A percentile compares a stretch with the other conserved stretches of the same genome.
These are phyloP conservation scores for Apamea epomidion DNA, from an alignment of 2,888 invertebrate genomes.

Conservation along the genomic window DNA sequence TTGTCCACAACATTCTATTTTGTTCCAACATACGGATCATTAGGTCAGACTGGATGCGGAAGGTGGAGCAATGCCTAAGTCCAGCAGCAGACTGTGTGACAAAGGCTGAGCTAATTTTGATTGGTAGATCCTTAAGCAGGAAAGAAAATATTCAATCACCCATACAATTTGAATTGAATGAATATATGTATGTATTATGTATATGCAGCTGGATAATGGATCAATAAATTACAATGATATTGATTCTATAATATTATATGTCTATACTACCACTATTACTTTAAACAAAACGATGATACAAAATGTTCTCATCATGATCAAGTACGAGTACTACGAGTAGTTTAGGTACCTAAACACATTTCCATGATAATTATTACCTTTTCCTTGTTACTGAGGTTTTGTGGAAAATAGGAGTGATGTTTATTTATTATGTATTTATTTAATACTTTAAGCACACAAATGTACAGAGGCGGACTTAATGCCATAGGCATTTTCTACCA, in stretches of 20 bases:
- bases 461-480: too few relatives aligned
- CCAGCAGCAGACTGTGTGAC: background rate
- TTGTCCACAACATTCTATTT: background rate
- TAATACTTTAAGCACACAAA: too few relatives aligned
- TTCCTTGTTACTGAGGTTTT: background rate
- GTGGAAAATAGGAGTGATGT: background rate
- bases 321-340: too few relatives aligned
- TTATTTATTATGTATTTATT: too few relatives aligned
- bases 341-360: background rate
- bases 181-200: background rate
- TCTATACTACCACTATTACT: background rate
- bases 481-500: too few relatives aligned
- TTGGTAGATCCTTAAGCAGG: background rate
- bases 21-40: background rate
- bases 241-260: background rate
- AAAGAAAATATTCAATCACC: background rate
- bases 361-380: background rate
- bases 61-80: background rate
- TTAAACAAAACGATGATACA: background rate
- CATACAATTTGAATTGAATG: constrained; percentile 31
- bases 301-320: background rate
- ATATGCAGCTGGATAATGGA: constrained; percentile 10
- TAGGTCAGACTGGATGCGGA: background rate
- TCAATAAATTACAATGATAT: background rate
- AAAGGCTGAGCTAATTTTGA: background rate